Percentiles rank a stretch among this genome's conserved stretches.
These are phyloP conservation scores for Biston betularia DNA, from an alignment of 2,888 invertebrate species.

Conservation along the genomic window DNA sequence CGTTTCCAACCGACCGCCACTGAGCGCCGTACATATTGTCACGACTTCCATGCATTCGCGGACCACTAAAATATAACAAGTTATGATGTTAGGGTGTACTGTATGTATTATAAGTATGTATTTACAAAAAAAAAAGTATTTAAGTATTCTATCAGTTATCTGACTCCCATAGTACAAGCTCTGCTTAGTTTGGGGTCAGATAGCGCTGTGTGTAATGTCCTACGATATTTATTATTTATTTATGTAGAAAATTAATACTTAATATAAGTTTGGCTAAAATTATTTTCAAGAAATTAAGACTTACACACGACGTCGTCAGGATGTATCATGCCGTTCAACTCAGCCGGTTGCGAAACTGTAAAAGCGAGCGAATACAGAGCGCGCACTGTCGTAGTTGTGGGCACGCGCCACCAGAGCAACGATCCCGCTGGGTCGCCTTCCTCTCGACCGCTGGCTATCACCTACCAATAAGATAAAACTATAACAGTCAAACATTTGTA, in stretches of 20 bases:
- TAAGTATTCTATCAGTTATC: no score
- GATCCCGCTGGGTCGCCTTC: slow-evolving; percentile 74
- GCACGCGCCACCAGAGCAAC: slow-evolving; percentile 79
- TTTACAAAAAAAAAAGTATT: no score
- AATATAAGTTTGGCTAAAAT: no score
- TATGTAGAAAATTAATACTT: no score
- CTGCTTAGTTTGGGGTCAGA: no score
- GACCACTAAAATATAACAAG: slow-evolving; percentile 85
- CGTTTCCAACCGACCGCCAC: slow-evolving; percentile 94
- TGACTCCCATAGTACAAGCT: no score
- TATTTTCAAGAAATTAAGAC: slow-evolving; percentile 29
- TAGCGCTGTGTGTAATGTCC: no score
- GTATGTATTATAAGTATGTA: no score
- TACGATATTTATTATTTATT: no score
- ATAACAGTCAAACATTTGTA: not conserved
- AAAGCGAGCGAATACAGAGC: slow-evolving; percentile 76
- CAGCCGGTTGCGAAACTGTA: slow-evolving; percentile 71
- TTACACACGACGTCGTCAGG: slow-evolving; percentile 88
- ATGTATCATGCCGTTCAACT: slow-evolving; percentile 80
- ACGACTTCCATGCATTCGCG: slow-evolving; percentile 97
- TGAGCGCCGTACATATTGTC: slow-evolving; percentile 95
- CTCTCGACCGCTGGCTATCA: slow-evolving; percentile 68
- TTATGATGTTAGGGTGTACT: no score
- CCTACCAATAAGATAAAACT: slow-evolving; percentile 50
- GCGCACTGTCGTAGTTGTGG: slow-evolving; percentile 76